Conservation (phyloP, 2,113 vertebrate species). For the Aptenodytes patagonicus region DNA sequence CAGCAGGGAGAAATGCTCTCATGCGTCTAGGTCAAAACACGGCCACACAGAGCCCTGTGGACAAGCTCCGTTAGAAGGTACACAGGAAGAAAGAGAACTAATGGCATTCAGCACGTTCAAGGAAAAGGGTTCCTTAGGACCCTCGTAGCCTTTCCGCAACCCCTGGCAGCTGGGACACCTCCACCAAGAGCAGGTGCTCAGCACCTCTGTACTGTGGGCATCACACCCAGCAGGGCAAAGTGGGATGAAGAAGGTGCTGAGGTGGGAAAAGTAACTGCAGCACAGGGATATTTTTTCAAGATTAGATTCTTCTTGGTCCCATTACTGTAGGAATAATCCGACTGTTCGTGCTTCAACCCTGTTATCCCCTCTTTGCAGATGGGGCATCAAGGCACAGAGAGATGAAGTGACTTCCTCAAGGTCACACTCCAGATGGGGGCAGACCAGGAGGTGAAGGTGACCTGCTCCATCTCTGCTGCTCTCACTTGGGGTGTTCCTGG, state of each 20-base stretch:
- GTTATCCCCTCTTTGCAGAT: neutral
- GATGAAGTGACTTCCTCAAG: neutral
- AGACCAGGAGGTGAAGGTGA: neutral
- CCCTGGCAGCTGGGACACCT: neutral
- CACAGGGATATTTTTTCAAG: neutral
- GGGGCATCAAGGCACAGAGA: neutral
- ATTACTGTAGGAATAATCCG: neutral
- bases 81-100: rapidly evolving
- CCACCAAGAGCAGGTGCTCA: neutral
- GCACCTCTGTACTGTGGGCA: neutral
- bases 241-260: neutral
- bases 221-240: neutral
- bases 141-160: neutral
- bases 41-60: neutral
- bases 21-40: neutral
- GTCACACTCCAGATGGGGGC: neutral
- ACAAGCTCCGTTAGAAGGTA: neutral
- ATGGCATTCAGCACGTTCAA: neutral
- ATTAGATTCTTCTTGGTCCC: neutral
- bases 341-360: neutral
- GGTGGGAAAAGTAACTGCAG: neutral
- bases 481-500: rapidly evolving
- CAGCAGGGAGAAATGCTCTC: neutral
- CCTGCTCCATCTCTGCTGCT: neutral
- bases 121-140: neutral